Evolutionary conservation across 2,113 vertebrate species (phyloP).

Genomic region (Myrmecobius fasciatus): DNA sequence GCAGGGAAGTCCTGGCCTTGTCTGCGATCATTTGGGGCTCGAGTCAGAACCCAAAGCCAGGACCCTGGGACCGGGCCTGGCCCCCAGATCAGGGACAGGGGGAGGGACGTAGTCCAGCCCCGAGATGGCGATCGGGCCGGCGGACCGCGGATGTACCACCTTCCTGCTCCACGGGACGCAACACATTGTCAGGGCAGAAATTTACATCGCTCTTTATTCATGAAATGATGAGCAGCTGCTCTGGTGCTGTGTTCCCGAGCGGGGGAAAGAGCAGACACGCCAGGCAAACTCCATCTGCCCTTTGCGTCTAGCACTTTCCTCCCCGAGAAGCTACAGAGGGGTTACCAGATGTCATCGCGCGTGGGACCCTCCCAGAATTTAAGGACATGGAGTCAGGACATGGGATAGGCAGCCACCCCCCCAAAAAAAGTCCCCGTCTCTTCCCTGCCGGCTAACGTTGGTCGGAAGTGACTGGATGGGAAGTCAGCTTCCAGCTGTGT

Average conservation of each 20-base stretch:
- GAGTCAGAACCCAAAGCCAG: not conserved
- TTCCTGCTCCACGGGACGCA: constrained; percentile 74
- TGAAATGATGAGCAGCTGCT: constrained; percentile 89
- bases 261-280: constrained; percentile 85
- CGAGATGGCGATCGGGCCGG: constrained; percentile 48
- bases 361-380: constrained; percentile 77
- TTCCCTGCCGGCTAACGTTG: not conserved
- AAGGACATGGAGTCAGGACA: constrained; percentile 59
- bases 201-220: constrained; percentile 89
- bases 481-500: not conserved
- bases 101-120: constrained; percentile 17
- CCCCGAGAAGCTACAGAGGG: constrained; percentile 83
- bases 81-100: not conserved
- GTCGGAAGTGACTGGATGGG: not conserved
- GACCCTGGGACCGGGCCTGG: not conserved
- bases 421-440: not conserved
- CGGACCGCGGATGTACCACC: constrained; percentile 26
- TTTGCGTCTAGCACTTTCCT: constrained; percentile 85
- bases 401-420: not conserved
- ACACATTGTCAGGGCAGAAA: constrained; percentile 84
- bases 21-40: not conserved
- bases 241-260: constrained; percentile 86
- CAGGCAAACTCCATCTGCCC: constrained; percentile 88
- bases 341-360: constrained; percentile 85
- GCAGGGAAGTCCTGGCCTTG: not conserved